A percentile compares a stretch with the other conserved stretches of the same genome.
Evolutionary conservation across 2,888 invertebrate genomes (phyloP).

Genomic region (Lepetodrilus schrolli): DNA sequence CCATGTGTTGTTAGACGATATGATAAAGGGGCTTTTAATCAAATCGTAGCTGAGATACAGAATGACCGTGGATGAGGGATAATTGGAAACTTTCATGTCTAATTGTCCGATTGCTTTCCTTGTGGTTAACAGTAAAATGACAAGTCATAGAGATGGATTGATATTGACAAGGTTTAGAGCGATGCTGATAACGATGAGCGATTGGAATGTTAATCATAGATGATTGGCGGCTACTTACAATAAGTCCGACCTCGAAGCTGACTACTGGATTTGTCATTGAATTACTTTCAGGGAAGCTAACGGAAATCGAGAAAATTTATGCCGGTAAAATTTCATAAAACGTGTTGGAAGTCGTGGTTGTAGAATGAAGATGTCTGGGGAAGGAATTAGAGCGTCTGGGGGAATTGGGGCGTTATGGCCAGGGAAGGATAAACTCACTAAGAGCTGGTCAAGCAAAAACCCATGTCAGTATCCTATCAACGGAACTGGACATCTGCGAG

Average conservation of each 20-base stretch:
- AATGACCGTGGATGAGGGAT: neutral
- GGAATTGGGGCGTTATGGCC: neutral
- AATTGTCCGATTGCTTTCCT: neutral
- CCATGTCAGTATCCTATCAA: neutral
- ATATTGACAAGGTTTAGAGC: neutral
- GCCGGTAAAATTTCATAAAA: slow-evolving; percentile 17
- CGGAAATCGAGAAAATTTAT: neutral
- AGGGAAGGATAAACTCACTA: neutral
- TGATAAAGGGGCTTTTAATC: slow-evolving; percentile 1
- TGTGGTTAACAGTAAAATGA: slow-evolving; percentile 5
- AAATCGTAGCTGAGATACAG: neutral
- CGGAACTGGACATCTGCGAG: neutral
- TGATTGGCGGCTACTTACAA: slow-evolving; percentile 3
- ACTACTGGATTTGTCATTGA: neutral
- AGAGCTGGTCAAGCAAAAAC: slow-evolving; percentile 4
- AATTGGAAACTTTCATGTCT: slow-evolving; percentile 18
- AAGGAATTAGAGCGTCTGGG: neutral
- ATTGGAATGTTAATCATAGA: slow-evolving; percentile 4
- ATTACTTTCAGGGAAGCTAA: neutral
- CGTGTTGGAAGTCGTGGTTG: neutral
- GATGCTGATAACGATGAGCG: neutral
- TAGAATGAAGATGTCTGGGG: neutral
- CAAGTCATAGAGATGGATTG: neutral
- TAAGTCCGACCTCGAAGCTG: neutral
- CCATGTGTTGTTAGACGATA: neutral